A percentile compares a stretch with the other conserved stretches of the same genome.
phyloP scores from a whole-genome alignment of 1,140 invertebrate species.

The Arion vulgaris region DNA sequence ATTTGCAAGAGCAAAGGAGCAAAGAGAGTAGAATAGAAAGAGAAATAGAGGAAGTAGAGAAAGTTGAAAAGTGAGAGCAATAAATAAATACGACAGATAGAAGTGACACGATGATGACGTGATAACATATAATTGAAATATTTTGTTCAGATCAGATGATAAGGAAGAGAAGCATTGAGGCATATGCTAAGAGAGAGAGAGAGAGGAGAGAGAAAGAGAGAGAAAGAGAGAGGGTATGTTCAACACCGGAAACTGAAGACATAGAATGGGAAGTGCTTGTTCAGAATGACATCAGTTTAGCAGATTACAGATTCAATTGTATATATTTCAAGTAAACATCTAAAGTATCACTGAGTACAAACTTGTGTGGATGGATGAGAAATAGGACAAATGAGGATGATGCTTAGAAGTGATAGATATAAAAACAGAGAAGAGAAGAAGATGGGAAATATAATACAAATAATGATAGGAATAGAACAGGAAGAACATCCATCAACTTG shows the following conservation, averaged over 20 bases:
- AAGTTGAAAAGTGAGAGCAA: no score
- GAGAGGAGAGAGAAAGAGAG: no score
- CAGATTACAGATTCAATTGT: background rate
- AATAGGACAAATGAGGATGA: background rate
- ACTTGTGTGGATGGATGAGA: background rate
- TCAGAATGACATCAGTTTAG: background rate
- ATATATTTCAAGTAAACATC: background rate
- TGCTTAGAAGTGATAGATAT: background rate
- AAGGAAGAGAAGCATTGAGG: background rate
- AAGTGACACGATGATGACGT: no score
- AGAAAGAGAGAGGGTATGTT: no score
- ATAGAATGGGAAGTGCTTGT: background rate
- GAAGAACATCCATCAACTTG: background rate
- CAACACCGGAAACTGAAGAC: background rate
- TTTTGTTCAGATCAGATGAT: background rate
- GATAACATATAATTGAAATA: background rate
- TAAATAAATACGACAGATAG: no score
- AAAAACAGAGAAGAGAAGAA: background rate
- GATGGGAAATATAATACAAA: background rate
- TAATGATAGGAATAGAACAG: background rate
- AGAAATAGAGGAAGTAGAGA: no score
- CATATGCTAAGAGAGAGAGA: no score
- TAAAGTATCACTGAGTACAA: background rate
- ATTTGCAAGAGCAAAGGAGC: no score
- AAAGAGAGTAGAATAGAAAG: no score